Evolutionary conservation across 1,140 invertebrate species (phyloP).

Genomic region (Trachymyrmex cornetzi): DNA sequence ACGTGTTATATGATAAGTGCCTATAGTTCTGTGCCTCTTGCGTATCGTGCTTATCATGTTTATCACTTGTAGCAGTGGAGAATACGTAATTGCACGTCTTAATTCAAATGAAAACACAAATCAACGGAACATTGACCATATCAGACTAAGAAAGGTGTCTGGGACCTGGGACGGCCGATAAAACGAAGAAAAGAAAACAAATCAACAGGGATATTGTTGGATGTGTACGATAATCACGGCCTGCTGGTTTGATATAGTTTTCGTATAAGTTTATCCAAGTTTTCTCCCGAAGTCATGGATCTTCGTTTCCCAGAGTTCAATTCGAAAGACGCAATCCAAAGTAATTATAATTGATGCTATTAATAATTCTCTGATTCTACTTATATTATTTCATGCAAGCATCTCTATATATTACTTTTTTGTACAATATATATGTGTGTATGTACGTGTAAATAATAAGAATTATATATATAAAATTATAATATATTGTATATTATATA

Average conservation of each 20-base stretch:
- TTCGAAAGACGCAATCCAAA: no score
- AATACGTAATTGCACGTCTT: background rate
- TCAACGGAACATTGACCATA: no score
- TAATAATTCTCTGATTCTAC: slow-evolving; percentile 7
- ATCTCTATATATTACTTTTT: background rate
- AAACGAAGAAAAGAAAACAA: no score
- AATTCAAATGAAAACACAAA: background rate
- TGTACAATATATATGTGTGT: background rate
- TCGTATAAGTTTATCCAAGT: background rate
- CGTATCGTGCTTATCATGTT: background rate
- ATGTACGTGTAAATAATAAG: background rate
- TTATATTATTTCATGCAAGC: background rate
- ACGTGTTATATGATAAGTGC: no score
- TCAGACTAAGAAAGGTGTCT: no score
- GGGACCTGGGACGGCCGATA: no score
- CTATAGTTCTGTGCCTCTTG: background rate
- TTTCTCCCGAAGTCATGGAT: background rate
- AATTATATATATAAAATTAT: background rate
- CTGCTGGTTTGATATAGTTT: background rate
- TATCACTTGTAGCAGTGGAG: slow-evolving; percentile 9
- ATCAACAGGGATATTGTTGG: background rate
- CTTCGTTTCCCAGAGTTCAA: no score
- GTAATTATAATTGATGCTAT: slow-evolving; percentile 19
- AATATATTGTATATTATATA: background rate
- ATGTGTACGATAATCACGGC: background rate